Percentiles rank a stretch among this genome's conserved stretches.
Evolutionary conservation across 1,140 invertebrate species (phyloP).

Genomic region (Cydia pomonella): DNA sequence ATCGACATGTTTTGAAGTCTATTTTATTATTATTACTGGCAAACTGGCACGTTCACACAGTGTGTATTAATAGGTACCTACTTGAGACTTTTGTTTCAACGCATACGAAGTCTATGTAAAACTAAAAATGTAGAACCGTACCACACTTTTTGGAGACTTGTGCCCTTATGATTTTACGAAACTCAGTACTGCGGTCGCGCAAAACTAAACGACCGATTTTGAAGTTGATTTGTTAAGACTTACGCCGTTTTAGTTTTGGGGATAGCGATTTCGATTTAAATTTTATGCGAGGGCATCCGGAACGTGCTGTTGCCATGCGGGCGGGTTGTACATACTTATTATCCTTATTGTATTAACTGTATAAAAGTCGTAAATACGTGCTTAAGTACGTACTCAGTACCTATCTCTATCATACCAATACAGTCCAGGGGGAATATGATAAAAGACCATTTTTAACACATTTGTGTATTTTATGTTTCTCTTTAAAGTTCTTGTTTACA

Average conservation of each 20-base stretch:
- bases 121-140: background rate
- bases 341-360: background rate
- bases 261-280: slow-evolving; percentile 2
- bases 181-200: background rate
- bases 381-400: background rate
- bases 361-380: background rate
- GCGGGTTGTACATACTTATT: background rate
- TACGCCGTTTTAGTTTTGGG: background rate
- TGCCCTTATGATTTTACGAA: background rate
- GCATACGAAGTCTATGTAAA: background rate
- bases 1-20: too few species aligned
- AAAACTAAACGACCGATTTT: background rate
- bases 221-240: background rate
- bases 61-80: background rate
- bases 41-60: too few species aligned
- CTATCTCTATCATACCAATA: background rate
- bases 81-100: background rate
- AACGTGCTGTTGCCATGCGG: background rate
- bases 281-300: background rate
- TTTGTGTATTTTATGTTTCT: too few species aligned
- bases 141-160: background rate
- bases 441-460: too few species aligned
- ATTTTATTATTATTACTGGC: too few species aligned
- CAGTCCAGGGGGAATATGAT: too few species aligned
- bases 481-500: too few species aligned